These are phyloP conservation scores for Seriola quinqueradiata DNA, from an alignment of 2,113 vertebrate genomes.

Conservation along the genomic window DNA sequence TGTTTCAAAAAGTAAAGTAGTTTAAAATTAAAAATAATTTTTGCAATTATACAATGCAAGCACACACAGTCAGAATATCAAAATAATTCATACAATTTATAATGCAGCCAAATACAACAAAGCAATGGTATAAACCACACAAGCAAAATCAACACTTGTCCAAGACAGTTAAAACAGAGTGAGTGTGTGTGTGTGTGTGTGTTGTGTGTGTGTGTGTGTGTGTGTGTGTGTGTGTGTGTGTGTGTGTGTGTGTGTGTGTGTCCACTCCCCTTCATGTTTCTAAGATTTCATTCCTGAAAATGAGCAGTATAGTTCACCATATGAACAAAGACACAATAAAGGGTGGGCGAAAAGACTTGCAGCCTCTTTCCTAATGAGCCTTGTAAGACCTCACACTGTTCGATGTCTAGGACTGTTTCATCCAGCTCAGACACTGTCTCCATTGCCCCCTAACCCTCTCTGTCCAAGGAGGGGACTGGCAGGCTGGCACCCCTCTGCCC, in stretches of 20 bases:
- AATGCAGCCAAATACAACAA: not conserved
- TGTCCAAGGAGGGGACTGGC: slow-evolving; percentile 58
- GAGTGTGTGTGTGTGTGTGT: no score
- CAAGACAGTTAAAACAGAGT: no score
- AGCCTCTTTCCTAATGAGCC: slow-evolving; percentile 71
- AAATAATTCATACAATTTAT: not conserved
- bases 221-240: no score
- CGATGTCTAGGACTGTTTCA: slow-evolving; percentile 67
- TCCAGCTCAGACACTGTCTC: slow-evolving; percentile 52
- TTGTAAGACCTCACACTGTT: slow-evolving; percentile 59
- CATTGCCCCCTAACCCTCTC: slow-evolving; percentile 63
- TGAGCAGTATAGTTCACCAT: slow-evolving; percentile 31
- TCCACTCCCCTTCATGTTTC: not conserved
- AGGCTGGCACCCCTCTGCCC: slow-evolving; percentile 68
- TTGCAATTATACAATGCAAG: not conserved
- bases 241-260: not conserved
- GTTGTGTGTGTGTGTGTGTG: no score
- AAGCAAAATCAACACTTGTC: no score
- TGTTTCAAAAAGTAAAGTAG: not conserved
- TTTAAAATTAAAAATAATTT: not conserved
- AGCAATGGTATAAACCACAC: no score
- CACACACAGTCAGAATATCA: not conserved
- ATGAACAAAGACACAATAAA: slow-evolving; percentile 52
- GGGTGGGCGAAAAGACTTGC: slow-evolving; percentile 27
- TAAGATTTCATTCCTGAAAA: slow-evolving; percentile 20